phyloP scores from a whole-genome alignment of 2,888 invertebrate species.

The Stegana nigrithorax region DNA sequence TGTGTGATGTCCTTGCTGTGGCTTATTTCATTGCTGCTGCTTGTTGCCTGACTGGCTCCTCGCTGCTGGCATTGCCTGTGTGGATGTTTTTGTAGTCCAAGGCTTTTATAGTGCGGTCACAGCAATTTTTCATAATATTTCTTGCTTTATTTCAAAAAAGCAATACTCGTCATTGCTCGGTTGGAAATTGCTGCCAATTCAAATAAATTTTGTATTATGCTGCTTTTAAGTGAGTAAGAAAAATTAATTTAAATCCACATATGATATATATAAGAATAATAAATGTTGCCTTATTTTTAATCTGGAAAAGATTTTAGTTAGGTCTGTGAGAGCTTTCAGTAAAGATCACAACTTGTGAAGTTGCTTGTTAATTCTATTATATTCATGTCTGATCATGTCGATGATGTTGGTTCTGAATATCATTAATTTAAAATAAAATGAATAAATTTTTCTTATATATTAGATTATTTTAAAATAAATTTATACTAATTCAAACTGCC shows the following conservation, averaged over 20 bases:
- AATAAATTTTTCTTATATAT: no score
- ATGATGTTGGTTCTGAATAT: no score
- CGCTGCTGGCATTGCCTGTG: slow-evolving; percentile 26
- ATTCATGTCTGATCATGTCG: no score
- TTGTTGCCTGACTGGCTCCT: slow-evolving; percentile 4
- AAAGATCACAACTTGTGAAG: no score
- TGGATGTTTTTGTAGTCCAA: slow-evolving; percentile 10
- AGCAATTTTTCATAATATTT: slow-evolving; percentile 56
- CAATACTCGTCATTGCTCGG: no score
- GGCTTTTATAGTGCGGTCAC: slow-evolving; percentile 44
- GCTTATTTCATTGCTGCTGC: background rate
- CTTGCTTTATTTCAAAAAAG: slow-evolving; percentile 37
- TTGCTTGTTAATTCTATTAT: no score
- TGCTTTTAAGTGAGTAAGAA: background rate
- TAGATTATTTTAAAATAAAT: no score
- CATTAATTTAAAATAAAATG: no score
- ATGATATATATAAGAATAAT: background rate
- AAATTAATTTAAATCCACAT: background rate
- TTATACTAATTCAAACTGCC: no score
- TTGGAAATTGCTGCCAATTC: slow-evolving; percentile 49
- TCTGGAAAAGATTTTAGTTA: no score
- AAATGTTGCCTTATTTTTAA: no score
- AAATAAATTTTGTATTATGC: background rate
- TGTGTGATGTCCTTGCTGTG: slow-evolving; percentile 1
- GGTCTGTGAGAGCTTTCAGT: no score